Evolutionary conservation across 2,888 invertebrate species (phyloP), one percentile per base, ranked within the genome.

Genomic region (Ormyrus labotus): DNA sequence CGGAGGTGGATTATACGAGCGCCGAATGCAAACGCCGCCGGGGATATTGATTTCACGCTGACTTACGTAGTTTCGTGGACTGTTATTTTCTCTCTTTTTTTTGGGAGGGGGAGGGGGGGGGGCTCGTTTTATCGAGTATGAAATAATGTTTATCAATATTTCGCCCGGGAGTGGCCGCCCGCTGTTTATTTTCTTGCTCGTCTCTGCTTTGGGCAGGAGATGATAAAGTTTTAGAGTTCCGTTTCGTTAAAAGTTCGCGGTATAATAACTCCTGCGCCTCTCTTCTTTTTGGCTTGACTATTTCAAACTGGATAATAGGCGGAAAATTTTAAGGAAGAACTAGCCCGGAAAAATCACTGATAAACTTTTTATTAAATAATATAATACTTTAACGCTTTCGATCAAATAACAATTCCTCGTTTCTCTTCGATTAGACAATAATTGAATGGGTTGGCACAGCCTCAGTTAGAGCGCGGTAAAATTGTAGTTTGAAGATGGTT

Each of bases 21-120:
- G 48, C 11, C 9, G 53, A 72, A 72, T 45, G 48, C 68, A 13
- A 67, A 45, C 9, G 53, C 71, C 68, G 65, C 34, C 34, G 72
- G 48, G 70, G 68, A 72, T 78, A 78, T 81, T 74, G 81, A 81
- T 81, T 81, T 78, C 65, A 74, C 74, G 64, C 73, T 60, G 78
- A 81, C 68, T 77, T 81, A 77, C 61, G 71, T 65, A 45, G 19
- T 64, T 65, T 68, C 6, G 45, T 6, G 45, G 51, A 57, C 48
- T 51, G 51, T 47, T 71, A 71, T 55, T 58, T 70, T 55, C 55
- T 45, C 13, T 78, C 74, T 78, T 74, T 81, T 81, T 19, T 72
- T 47, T 19, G 9, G 47, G 0, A 2, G 34, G 3, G 34, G 34
- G 45, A 7, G 9, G 47, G 0, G 34, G 34, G 3, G 34, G 34